These are phyloP conservation scores for Pseudomyrmex sp. DNA, from an alignment of 1,140 invertebrate genomes.

Conservation along the genomic window DNA sequence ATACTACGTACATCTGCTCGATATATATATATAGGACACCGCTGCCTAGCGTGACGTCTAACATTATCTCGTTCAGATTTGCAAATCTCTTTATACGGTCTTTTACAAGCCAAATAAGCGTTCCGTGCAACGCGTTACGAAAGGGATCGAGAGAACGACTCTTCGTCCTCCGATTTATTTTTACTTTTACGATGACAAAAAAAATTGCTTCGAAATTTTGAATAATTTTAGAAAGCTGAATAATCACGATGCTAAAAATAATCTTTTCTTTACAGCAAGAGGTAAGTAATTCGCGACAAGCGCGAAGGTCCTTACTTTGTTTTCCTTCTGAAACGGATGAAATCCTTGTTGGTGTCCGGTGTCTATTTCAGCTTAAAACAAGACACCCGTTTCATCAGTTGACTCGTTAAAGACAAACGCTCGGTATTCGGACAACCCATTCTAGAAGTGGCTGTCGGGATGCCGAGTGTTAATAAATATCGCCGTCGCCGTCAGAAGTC, in stretches of 20 bases:
- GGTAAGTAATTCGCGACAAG: background rate
- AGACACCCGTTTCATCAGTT: conserved; percentile 71
- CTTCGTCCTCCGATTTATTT: background rate
- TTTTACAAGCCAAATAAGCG: conserved; percentile 40
- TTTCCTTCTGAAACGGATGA: conserved; percentile 20
- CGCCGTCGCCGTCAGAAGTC: conserved; percentile 46
- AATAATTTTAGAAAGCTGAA: background rate
- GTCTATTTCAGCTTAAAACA: conserved; percentile 67
- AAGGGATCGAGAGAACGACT: conserved; percentile 28
- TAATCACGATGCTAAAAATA: conserved; percentile 6
- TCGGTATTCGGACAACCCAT: conserved; percentile 64
- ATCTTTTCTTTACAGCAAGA: background rate
- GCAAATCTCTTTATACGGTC: conserved; percentile 57
- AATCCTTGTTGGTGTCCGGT: conserved; percentile 11
- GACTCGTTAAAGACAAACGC: conserved; percentile 70
- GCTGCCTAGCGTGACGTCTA: conserved; percentile 19
- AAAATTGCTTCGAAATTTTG: background rate
- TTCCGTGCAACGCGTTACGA: conserved; percentile 17
- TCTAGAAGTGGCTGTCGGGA: conserved; percentile 75
- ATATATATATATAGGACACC: background rate
- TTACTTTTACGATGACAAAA: background rate
- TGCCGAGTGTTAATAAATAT: conserved; percentile 78
- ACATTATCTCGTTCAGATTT: conserved; percentile 6
- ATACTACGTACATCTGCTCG: background rate
- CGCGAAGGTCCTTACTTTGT: background rate